Evolutionary conservation across 2,113 vertebrate genomes (phyloP).

Genomic region (Nerophis ophidion): DNA sequence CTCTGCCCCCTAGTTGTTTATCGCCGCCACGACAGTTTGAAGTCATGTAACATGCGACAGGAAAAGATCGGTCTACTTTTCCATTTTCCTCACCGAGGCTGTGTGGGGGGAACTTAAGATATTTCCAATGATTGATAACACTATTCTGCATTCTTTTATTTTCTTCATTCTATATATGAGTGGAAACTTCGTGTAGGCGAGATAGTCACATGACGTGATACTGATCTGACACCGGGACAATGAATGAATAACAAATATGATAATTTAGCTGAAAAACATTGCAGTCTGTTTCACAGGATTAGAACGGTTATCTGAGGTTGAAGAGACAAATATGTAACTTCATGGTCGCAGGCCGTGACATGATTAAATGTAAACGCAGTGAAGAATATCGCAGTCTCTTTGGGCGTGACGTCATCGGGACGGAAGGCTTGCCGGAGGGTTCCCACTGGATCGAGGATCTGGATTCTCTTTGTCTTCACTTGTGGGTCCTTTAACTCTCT

Average conservation of each 20-base stretch:
- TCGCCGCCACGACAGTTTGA: constrained; percentile 15
- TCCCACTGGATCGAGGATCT: constrained; percentile 28
- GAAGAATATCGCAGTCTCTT: constrained; percentile 26
- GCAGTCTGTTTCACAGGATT: constrained; percentile 15
- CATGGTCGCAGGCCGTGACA: constrained; percentile 16
- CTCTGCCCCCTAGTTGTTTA: no score
- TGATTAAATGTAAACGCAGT: constrained; percentile 32
- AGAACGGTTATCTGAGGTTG: constrained; percentile 22
- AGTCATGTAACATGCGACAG: constrained; percentile 58
- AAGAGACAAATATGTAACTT: constrained; percentile 23
- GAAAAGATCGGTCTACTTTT: constrained; percentile 40
- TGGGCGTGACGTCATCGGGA: constrained; percentile 32
- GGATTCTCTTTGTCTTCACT: constrained; percentile 40
- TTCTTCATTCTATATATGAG: constrained; percentile 3
- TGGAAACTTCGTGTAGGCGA: constrained; percentile 9
- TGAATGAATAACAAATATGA: constrained; percentile 46
- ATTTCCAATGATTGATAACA: constrained; percentile 56
- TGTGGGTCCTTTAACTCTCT: constrained; percentile 27
- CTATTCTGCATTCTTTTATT: constrained; percentile 12
- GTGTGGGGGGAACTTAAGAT: constrained; percentile 29
- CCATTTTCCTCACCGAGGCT: constrained; percentile 42
- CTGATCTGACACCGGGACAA: constrained; percentile 37
- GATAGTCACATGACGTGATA: constrained; percentile 55
- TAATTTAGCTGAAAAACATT: constrained; percentile 40
- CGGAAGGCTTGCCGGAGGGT: constrained; percentile 21